Evolutionary conservation across 2,888 invertebrate species (phyloP).

Genomic region (Nomada lathburiana): DNA sequence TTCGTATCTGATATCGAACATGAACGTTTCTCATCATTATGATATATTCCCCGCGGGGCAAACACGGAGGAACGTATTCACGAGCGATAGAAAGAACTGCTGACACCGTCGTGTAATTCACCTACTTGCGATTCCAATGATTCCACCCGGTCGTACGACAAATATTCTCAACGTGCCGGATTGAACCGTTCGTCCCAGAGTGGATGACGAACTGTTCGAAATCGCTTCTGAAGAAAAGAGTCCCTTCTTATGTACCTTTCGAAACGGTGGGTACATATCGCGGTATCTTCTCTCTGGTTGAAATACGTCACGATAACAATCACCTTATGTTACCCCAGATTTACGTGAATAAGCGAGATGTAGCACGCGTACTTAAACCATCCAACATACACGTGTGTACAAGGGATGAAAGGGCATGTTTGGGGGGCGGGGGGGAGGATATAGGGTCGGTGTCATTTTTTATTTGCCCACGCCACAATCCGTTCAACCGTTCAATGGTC

Average conservation of each 20-base stretch:
- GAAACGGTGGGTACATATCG: neutral
- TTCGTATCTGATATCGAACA: constrained; percentile 31
- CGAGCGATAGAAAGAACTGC: constrained; percentile 18
- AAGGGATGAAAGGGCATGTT: neutral
- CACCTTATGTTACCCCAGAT: constrained; percentile 32
- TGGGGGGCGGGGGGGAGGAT: neutral
- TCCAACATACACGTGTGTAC: neutral
- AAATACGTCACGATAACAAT: constrained; percentile 41
- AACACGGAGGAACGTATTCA: constrained; percentile 43
- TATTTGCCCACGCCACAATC: constrained; percentile 36
- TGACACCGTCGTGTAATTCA: constrained; percentile 17
- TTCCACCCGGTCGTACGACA: neutral
- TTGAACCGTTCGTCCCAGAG: constrained; percentile 3
- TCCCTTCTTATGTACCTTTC: neutral
- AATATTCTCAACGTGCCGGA: neutral
- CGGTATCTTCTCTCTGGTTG: constrained; percentile 13
- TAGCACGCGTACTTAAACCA: neutral
- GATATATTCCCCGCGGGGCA: neutral
- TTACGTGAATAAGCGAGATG: constrained; percentile 14
- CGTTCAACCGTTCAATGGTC: constrained; percentile 17
- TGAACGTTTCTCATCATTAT: constrained; percentile 15
- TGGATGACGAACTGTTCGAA: constrained; percentile 11
- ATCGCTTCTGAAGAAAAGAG: too few relatives aligned
- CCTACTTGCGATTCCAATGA: neutral
- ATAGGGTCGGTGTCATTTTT: constrained; percentile 36